phyloP scores from a whole-genome alignment of 64 coral and sea anemone genomes.

The Montipora cactus region DNA sequence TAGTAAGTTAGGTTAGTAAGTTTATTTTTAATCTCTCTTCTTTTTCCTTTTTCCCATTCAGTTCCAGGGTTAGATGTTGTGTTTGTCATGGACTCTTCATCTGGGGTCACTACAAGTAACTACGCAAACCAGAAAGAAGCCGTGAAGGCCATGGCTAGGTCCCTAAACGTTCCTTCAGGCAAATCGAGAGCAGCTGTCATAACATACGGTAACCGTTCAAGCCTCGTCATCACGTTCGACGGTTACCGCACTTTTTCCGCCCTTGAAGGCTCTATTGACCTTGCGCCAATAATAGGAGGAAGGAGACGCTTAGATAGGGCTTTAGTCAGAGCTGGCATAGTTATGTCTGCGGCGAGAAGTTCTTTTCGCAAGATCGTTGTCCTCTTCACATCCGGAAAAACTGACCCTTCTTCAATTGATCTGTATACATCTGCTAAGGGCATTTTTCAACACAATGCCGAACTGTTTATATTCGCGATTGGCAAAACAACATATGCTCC shows the following conservation, averaged over 20 bases:
- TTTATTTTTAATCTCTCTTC: no score
- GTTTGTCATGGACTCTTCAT: constrained; percentile 60
- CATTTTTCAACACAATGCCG: not conserved
- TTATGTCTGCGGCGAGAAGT: constrained; percentile 13
- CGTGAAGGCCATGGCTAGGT: constrained; percentile 37
- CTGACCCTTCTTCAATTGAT: not conserved
- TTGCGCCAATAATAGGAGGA: constrained; percentile 34
- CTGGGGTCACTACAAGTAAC: constrained; percentile 6
- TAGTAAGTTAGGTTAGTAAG: no score
- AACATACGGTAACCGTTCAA: constrained; percentile 37
- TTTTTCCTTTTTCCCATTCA: not conserved
- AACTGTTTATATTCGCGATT: constrained; percentile 64
- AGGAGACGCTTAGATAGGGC: constrained; percentile 32
- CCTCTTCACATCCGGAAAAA: constrained; percentile 19
- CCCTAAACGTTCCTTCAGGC: constrained; percentile 50
- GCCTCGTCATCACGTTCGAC: constrained; percentile 22
- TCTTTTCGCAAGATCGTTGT: constrained; percentile 19
- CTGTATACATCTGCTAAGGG: not conserved
- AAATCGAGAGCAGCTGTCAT: constrained; percentile 59
- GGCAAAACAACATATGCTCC: constrained; percentile 38
- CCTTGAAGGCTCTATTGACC: constrained; percentile 25
- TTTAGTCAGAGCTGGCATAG: not conserved
- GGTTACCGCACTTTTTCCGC: not conserved
- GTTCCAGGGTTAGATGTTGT: constrained; percentile 11
- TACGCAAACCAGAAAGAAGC: constrained; percentile 44